phyloP scores from a whole-genome alignment of 2,797 vertebrate genomes.

The Falco novaeseelandiae region DNA sequence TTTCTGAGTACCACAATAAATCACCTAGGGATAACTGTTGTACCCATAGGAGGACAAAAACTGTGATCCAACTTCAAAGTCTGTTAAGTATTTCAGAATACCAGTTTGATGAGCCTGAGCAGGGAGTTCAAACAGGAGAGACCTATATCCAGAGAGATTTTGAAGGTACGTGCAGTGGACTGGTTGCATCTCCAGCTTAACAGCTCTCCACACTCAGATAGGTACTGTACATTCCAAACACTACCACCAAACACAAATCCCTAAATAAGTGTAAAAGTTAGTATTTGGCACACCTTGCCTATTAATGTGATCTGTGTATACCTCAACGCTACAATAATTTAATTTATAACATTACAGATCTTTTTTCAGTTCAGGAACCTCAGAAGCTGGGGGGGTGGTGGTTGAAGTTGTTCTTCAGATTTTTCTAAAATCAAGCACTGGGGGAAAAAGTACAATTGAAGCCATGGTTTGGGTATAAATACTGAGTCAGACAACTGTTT shows the following conservation, averaged over 20 bases:
- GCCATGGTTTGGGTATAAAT: slow-evolving; percentile 54
- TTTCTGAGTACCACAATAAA: neutral
- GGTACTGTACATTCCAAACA: neutral
- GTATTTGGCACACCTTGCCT: neutral
- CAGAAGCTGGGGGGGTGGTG: neutral
- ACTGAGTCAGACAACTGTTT: slow-evolving; percentile 76
- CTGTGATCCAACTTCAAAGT: neutral
- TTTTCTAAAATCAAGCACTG: slow-evolving; percentile 29
- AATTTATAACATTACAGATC: neutral
- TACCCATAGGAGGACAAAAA: neutral
- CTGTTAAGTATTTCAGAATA: neutral
- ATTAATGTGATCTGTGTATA: neutral
- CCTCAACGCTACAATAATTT: neutral
- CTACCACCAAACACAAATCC: neutral
- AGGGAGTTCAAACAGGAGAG: neutral
- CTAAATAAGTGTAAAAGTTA: neutral
- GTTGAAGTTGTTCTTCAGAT: neutral
- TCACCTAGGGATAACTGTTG: neutral
- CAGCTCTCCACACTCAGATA: neutral
- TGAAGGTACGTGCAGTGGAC: neutral
- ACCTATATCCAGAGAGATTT: neutral
- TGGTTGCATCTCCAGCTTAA: neutral
- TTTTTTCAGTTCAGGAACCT: neutral
- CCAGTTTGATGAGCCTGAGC: neutral
- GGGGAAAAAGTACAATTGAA: slow-evolving; percentile 54